Conservation (phyloP, 2,888 invertebrate species). For the Leistus spinibarbis region DNA sequence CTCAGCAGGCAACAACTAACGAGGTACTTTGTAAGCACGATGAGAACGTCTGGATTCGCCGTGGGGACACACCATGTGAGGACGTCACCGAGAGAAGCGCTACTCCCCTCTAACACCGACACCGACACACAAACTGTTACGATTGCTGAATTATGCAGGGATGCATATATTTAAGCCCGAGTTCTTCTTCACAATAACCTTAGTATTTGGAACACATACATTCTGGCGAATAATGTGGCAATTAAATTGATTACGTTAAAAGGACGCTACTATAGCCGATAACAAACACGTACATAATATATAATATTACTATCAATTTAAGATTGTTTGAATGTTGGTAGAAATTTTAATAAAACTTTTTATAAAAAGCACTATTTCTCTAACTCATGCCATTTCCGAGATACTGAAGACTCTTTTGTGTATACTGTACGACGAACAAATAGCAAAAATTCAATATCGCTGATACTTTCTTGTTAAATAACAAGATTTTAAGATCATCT, state of each 20-base stretch:
- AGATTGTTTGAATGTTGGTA: too few species aligned
- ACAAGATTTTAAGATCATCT: too few species aligned
- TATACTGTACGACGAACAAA: too few species aligned
- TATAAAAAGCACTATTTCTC: too few species aligned
- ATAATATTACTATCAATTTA: too few species aligned
- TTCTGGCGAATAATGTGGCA: constrained; percentile 10
- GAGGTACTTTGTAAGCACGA: constrained; percentile 36
- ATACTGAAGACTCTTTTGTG: too few species aligned
- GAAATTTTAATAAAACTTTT: too few species aligned
- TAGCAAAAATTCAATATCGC: too few species aligned
- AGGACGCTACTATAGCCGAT: too few species aligned
- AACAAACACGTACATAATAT: too few species aligned
- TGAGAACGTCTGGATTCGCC: background rate
- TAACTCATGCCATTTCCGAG: too few species aligned
- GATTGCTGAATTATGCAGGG: constrained; percentile 32
- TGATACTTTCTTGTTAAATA: too few species aligned
- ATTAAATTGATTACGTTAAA: constrained; percentile 26
- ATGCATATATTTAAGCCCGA: constrained; percentile 27
- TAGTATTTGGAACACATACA: constrained; percentile 23
- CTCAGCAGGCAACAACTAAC: constrained; percentile 33
- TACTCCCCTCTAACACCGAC: background rate
- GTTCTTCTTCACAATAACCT: background rate
- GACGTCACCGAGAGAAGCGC: background rate
- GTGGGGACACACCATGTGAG: background rate
- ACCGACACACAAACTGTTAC: constrained; percentile 23